phyloP scores from a whole-genome alignment of 1,140 invertebrate genomes.

The Pseudobourletiella spinata region DNA sequence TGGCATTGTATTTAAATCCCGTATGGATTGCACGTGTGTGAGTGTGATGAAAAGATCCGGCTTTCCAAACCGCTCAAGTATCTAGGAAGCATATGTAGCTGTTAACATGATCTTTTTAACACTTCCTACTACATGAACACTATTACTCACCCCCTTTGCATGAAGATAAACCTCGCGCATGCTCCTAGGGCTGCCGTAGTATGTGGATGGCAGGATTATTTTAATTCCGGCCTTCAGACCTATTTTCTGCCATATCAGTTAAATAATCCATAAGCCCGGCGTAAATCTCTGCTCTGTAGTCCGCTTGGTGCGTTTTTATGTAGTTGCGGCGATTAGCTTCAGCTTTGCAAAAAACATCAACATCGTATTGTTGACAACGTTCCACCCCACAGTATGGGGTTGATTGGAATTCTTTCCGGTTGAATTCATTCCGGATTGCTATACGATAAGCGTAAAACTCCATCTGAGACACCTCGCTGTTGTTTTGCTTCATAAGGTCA shows the following conservation, averaged over 20 bases:
- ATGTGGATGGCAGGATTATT: slow-evolving; percentile 28
- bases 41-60: slow-evolving; percentile 45
- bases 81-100: slow-evolving; percentile 45
- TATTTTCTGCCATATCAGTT: background rate
- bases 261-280: slow-evolving; percentile 42
- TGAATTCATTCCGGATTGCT: slow-evolving; percentile 20
- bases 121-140: no score
- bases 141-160: background rate
- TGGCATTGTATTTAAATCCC: slow-evolving; percentile 41
- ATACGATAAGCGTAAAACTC: slow-evolving; percentile 17
- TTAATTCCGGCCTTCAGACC: slow-evolving; percentile 5
- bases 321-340: slow-evolving; percentile 42
- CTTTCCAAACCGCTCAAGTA: slow-evolving; percentile 44
- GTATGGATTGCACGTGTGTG: slow-evolving; percentile 43
- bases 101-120: slow-evolving; percentile 38
- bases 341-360: slow-evolving; percentile 47
- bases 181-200: slow-evolving; percentile 36
- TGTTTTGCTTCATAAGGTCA: background rate
- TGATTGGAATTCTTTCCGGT: no score
- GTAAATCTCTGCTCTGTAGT: slow-evolving; percentile 44
- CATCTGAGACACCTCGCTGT: background rate
- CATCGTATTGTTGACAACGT: slow-evolving; percentile 41
- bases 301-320: slow-evolving; percentile 43
- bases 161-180: no score
- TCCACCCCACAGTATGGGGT: slow-evolving; percentile 34